Evolutionary conservation across 2,888 invertebrate genomes (phyloP).

Genomic region (Exephanes ischioxanthus): DNA sequence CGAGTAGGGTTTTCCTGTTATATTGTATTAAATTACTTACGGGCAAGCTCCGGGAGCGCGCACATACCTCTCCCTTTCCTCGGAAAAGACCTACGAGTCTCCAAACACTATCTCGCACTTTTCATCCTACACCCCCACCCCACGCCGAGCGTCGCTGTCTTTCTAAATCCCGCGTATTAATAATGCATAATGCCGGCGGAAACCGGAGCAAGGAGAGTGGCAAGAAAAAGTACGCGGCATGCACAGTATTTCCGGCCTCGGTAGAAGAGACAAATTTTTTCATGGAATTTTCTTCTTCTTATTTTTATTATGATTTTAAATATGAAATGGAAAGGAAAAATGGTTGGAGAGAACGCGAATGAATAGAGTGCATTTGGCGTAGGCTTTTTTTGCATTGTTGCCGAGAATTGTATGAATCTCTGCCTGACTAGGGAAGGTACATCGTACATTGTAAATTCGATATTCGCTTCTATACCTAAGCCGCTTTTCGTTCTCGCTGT

Average conservation of each 20-base stretch:
- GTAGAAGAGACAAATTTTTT: not conserved
- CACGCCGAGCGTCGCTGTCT: not conserved
- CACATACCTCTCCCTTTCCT: not conserved
- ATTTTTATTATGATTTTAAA: not conserved
- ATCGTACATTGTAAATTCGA: slow-evolving; percentile 2
- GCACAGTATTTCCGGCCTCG: slow-evolving; percentile 38
- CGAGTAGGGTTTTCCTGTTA: slow-evolving; percentile 30
- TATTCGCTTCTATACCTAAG: slow-evolving; percentile 24
- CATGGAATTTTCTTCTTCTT: not conserved
- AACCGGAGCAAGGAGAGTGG: not conserved
- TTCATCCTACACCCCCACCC: not conserved
- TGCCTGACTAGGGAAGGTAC: not conserved
- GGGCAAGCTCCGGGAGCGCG: not conserved
- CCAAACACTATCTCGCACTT: slow-evolving; percentile 3
- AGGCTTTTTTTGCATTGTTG: slow-evolving; percentile 15
- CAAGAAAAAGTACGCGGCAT: slow-evolving; percentile 21
- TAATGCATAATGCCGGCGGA: slow-evolving; percentile 50
- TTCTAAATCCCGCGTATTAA: slow-evolving; percentile 34
- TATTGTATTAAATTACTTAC: slow-evolving; percentile 38
- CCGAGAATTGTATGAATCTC: slow-evolving; percentile 31
- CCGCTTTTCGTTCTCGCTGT: slow-evolving; percentile 8
- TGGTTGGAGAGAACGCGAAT: not conserved
- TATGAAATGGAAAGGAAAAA: not conserved
- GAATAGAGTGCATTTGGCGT: not conserved
- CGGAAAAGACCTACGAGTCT: not conserved